Evolutionary conservation across 2,113 vertebrate genomes (phyloP), one percentile per base, ranked within the genome.

Genomic region (Cathartes aura): DNA sequence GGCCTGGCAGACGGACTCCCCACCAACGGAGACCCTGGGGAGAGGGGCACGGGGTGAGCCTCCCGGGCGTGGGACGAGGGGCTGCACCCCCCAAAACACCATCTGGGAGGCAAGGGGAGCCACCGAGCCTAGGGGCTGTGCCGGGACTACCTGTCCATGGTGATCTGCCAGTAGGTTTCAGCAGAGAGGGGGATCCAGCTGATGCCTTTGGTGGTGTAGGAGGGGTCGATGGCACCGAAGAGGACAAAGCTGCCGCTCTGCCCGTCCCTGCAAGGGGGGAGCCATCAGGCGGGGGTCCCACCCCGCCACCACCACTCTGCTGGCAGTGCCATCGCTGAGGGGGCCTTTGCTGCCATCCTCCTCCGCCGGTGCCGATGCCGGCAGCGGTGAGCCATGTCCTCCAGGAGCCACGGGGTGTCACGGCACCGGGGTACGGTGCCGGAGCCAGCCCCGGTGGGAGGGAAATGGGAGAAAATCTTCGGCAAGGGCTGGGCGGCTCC

Each of bases 81-180:
- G 45, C 45, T 8, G 15, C 27, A 4, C 50, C 60, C 47, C 52
- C 43, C 3, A 38, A 7, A 85, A 26, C 18, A 18, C 19, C 0
- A 0, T 1, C 12, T 9, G 23, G 15, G 29, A 64, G 52, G 16
- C 6, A 11, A 19, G 7, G 58, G 42, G 21, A n/a, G 21, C 7
- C 59, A 13, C 14, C 0, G 1, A 34, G n/a, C 10, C 2, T 0
- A 0, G 13, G 56, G 60, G 86, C 11, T 34, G 62, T 1, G 3
- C 17, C 3, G 2, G 26, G 29, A 5, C 4, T 93, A 97, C 96
- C 81, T 86, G 2, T 92, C 21, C 96, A 96, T 89, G 71, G 9
- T 18, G 86, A 97, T 82, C 59, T 97, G 89, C 95, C 96, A 97
- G 75, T 97, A 97, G 71, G 94, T 96, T 27, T 97, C 82, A 0